These are phyloP conservation scores for Gymnocephalus cernua DNA, from an alignment of 2,113 vertebrate species.

Conservation along the genomic window DNA sequence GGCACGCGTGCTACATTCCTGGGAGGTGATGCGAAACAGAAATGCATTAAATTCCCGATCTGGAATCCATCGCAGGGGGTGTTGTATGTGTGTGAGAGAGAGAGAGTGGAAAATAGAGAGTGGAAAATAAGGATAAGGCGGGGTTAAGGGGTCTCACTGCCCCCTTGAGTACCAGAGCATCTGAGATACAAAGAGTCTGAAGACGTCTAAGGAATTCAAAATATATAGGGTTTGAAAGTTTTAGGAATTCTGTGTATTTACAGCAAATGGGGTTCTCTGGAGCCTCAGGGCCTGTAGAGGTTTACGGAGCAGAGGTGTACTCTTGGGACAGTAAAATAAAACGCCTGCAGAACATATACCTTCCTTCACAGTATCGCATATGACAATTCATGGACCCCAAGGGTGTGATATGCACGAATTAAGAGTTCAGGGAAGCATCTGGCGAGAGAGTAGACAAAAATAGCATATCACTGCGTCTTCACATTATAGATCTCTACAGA, in stretches of 20 bases:
- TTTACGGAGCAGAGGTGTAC: constrained; percentile 39
- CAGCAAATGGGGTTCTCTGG: constrained; percentile 25
- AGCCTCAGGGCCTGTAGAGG: constrained; percentile 33
- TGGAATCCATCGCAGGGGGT: constrained; percentile 84
- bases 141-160: constrained; percentile 49
- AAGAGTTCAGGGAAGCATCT: constrained; percentile 63
- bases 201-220: constrained; percentile 57
- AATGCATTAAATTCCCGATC: constrained; percentile 84
- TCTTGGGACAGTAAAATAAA: constrained; percentile 58
- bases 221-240: constrained; percentile 62
- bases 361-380: constrained; percentile 48
- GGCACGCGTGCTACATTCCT: constrained; percentile 82
- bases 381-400: constrained; percentile 71
- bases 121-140: constrained; percentile 30
- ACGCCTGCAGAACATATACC: constrained; percentile 65
- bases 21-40: constrained; percentile 82
- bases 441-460: constrained; percentile 69
- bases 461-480: constrained; percentile 58
- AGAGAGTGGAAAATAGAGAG: background rate
- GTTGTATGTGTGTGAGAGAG: constrained; percentile 30
- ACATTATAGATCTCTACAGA: constrained; percentile 52
- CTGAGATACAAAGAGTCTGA: constrained; percentile 46
- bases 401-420: constrained; percentile 54
- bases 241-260: constrained; percentile 68
- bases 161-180: constrained; percentile 53